Percentiles rank a stretch among this genome's conserved stretches.
Conservation (phyloP, 2,888 invertebrate species). For the Yponomeuta plumbellus region DNA sequence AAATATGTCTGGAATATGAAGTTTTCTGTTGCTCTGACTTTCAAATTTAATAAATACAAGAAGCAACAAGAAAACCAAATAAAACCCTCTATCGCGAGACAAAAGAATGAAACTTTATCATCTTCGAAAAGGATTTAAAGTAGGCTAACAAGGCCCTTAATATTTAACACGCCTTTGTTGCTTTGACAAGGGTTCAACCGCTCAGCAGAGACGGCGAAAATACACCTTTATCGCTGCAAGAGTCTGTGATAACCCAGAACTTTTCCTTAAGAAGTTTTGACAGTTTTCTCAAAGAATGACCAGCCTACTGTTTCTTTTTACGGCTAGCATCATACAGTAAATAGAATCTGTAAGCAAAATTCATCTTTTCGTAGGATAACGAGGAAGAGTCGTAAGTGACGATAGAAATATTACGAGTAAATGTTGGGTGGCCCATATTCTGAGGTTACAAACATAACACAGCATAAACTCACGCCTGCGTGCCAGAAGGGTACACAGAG, state of each 20-base stretch:
- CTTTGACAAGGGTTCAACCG: slow-evolving; percentile 26
- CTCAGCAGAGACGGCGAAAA: slow-evolving; percentile 19
- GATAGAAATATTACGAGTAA: no score
- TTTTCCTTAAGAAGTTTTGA: neutral
- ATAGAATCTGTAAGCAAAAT: no score
- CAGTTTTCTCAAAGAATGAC: neutral
- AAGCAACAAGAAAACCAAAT: neutral
- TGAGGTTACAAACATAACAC: no score
- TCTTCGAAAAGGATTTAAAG: slow-evolving; percentile 9
- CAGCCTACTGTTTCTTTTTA: neutral
- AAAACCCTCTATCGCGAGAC: neutral
- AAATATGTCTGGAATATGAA: no score
- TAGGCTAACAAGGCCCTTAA: slow-evolving; percentile 13
- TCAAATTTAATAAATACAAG: neutral
- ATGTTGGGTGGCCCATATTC: no score
- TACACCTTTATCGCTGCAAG: slow-evolving; percentile 1
- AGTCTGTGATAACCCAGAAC: slow-evolving; percentile 1
- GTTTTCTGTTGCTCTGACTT: no score
- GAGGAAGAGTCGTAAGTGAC: no score
- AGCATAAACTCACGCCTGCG: no score
- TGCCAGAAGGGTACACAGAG: no score
- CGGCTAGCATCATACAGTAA: no score
- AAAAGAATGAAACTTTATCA: slow-evolving; percentile 15
- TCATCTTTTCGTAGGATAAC: no score
- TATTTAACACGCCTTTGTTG: slow-evolving; percentile 21